Evolutionary conservation across 2,113 vertebrate species (phyloP).

Genomic region (Xenus cinereus): DNA sequence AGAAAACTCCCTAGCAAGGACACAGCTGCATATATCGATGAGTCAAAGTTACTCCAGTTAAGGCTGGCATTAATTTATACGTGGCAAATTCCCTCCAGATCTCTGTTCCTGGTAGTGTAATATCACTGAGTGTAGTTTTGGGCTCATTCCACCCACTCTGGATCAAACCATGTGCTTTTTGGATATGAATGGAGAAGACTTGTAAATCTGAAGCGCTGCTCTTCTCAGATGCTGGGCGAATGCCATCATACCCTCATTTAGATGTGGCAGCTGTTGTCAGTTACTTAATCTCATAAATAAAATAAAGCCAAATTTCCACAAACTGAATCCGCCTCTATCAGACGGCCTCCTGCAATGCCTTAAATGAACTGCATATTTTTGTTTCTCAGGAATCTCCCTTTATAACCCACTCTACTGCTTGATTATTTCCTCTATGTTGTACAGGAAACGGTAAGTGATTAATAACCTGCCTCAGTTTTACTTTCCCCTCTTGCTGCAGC

Average conservation of each 20-base stretch:
- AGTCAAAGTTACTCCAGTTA: slow-evolving; percentile 30
- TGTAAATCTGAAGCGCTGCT: not conserved
- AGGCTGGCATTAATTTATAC: slow-evolving; percentile 27
- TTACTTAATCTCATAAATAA: slow-evolving; percentile 61
- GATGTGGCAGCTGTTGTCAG: slow-evolving; percentile 58
- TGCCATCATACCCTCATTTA: slow-evolving; percentile 52
- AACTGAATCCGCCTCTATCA: not conserved
- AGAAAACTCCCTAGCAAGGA: slow-evolving; percentile 9
- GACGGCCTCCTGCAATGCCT: slow-evolving; percentile 19
- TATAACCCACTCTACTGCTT: slow-evolving; percentile 47
- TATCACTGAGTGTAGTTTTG: not conserved
- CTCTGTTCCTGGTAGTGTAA: not conserved
- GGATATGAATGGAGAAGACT: slow-evolving; percentile 14
- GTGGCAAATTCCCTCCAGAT: slow-evolving; percentile 20
- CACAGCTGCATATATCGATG: slow-evolving; percentile 37
- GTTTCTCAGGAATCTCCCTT: slow-evolving; percentile 58
- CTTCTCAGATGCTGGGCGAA: slow-evolving; percentile 31
- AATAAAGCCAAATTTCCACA: slow-evolving; percentile 48
- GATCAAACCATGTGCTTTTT: not conserved
- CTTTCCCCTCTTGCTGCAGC: slow-evolving; percentile 69
- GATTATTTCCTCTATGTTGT: slow-evolving; percentile 60
- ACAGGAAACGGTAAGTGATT: slow-evolving; percentile 75
- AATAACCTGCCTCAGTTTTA: slow-evolving; percentile 73
- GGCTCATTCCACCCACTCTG: not conserved
- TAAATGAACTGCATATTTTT: slow-evolving; percentile 57